A percentile compares a stretch with the other conserved stretches of the same genome.
phyloP scores from a whole-genome alignment of 2,888 invertebrate species.

The Amphipyra tragopoginis region DNA sequence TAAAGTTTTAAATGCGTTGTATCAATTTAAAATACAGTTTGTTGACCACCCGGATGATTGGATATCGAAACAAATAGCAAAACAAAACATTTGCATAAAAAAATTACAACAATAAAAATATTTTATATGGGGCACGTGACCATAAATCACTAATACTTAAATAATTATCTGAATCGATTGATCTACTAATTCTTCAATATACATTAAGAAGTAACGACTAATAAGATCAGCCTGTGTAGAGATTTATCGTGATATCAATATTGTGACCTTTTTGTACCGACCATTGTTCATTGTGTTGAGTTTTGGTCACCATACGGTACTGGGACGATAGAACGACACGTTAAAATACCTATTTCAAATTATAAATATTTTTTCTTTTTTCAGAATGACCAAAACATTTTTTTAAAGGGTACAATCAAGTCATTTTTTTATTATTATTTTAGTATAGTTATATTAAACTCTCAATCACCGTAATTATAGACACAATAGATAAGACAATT shows the following conservation, averaged over 20 bases:
- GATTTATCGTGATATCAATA: constrained; percentile 81
- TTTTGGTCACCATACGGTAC: constrained; percentile 83
- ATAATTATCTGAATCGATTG: background rate
- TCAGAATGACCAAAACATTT: no score
- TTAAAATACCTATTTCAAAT: constrained; percentile 7
- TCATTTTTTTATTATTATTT: no score
- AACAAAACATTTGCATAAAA: no score
- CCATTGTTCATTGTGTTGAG: constrained; percentile 87
- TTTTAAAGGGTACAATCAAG: no score
- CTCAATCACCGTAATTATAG: no score
- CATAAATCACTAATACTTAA: background rate
- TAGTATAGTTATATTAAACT: no score
- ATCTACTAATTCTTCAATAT: background rate
- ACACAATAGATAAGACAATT: no score
- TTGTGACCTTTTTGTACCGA: constrained; percentile 86
- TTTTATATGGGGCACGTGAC: background rate
- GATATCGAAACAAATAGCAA: no score
- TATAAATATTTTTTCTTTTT: background rate
- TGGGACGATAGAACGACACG: constrained; percentile 56
- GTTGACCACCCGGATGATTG: no score
- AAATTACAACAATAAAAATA: background rate
- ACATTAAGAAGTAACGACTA: background rate
- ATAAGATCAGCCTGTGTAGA: constrained; percentile 68
- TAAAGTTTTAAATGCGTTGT: no score
- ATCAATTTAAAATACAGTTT: no score